A percentile compares a stretch with the other conserved stretches of the same genome.
Evolutionary conservation across 2,113 vertebrate genomes (phyloP).

Genomic region (Beaufortia kweichowensis): DNA sequence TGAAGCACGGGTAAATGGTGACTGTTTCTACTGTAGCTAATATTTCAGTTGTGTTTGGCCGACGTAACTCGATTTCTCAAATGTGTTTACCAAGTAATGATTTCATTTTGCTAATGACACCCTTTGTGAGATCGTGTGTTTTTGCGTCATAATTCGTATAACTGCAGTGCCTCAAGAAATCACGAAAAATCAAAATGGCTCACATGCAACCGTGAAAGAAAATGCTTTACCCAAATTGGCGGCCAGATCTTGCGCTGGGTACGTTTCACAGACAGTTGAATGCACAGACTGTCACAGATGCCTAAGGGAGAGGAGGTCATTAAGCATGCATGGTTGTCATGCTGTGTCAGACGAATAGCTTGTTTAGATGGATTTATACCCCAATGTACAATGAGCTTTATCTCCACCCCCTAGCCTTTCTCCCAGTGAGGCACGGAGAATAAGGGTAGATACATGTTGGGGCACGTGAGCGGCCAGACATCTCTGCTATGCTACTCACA

Average conservation of each 20-base stretch:
- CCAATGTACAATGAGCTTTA: slow-evolving; percentile 38
- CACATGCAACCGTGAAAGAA: slow-evolving; percentile 8
- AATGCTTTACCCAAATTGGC: slow-evolving; percentile 26
- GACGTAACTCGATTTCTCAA: background rate
- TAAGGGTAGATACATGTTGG: slow-evolving; percentile 37
- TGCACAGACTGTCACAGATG: slow-evolving; percentile 39
- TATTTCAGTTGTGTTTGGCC: no score
- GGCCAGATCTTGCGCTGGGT: slow-evolving; percentile 11
- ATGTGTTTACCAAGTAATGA: background rate
- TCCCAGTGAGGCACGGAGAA: slow-evolving; percentile 19
- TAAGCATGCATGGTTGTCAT: slow-evolving; percentile 47
- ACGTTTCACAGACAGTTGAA: slow-evolving; percentile 37
- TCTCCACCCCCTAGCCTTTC: slow-evolving; percentile 18
- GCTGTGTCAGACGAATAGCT: slow-evolving; percentile 45
- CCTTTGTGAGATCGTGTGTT: no score
- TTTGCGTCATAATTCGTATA: slow-evolving; percentile 1
- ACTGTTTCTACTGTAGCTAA: no score
- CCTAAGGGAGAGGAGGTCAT: slow-evolving; percentile 44
- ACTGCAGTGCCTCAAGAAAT: background rate
- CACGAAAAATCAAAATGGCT: slow-evolving; percentile 21
- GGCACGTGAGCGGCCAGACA: slow-evolving; percentile 53
- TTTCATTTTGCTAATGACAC: background rate
- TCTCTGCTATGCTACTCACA: slow-evolving; percentile 55
- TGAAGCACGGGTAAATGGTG: no score
- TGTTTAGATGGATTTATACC: slow-evolving; percentile 44